These are phyloP conservation scores for Pantala flavescens DNA, from an alignment of 1,140 invertebrate species.

Conservation along the genomic window DNA sequence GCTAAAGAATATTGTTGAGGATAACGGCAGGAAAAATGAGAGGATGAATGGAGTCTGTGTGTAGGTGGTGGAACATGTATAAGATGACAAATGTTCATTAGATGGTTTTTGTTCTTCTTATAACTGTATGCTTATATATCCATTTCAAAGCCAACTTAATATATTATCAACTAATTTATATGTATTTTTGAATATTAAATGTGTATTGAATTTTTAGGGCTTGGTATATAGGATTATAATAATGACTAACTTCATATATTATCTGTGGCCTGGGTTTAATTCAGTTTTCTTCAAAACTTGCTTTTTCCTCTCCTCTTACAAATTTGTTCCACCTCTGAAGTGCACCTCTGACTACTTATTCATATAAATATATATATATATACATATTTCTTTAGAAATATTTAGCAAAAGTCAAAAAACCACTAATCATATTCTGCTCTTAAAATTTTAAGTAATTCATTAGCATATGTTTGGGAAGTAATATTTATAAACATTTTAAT, in stretches of 20 bases:
- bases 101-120: not conserved
- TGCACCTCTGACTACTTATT: not conserved
- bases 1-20: no score
- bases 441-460: not conserved
- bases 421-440: not conserved
- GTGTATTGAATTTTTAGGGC: not conserved
- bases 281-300: not conserved
- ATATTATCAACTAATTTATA: not conserved
- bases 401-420: not conserved
- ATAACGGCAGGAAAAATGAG: no score
- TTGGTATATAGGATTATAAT: not conserved
- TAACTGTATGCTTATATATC: not conserved
- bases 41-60: no score
- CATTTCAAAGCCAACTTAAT: not conserved
- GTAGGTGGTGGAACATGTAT: not conserved
- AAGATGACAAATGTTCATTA: not conserved
- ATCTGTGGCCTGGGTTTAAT: not conserved
- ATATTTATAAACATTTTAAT: not conserved
- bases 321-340: conserved; percentile 3
- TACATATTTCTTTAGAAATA: not conserved
- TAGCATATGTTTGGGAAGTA: not conserved
- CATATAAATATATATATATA: not conserved
- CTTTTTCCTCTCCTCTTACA: not conserved
- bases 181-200: not conserved
- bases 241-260: not conserved